Conservation (phyloP, 37 sponge, comb jelly and placozoan genomes). For the Spongilla lacustris region DNA sequence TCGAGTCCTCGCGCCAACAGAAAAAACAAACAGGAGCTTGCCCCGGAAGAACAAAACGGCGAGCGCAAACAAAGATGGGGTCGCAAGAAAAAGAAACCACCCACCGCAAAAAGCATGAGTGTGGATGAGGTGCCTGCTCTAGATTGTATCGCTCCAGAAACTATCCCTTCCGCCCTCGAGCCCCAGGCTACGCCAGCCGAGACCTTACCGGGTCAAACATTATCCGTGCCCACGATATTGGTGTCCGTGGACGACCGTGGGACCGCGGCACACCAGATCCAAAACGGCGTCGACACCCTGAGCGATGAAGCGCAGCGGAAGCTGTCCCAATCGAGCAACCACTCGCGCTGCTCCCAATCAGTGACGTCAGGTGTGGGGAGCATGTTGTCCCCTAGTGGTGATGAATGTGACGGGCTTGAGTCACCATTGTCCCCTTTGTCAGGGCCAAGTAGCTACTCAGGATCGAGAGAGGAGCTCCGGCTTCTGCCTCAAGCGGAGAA, state of each 20-base stretch:
- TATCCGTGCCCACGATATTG: conserved; percentile 40
- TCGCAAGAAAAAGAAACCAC: conserved; percentile 31
- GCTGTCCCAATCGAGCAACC: conserved; percentile 49
- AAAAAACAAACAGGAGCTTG: not conserved
- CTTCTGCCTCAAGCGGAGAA: not conserved
- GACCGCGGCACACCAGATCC: not conserved
- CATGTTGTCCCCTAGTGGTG: conserved; percentile 55
- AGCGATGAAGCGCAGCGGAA: conserved; percentile 21
- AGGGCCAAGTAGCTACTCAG: conserved; percentile 54
- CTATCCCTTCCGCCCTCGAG: not conserved
- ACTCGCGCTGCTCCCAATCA: conserved; percentile 13
- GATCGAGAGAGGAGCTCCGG: conserved; percentile 1
- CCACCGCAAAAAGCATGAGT: not conserved
- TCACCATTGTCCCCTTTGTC: conserved; percentile 68
- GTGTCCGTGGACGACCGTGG: conserved; percentile 33
- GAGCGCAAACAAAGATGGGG: not conserved
- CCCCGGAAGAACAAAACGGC: not conserved
- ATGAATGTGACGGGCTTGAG: conserved; percentile 52
- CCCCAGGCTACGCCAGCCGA: conserved; percentile 39
- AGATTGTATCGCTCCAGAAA: not conserved
- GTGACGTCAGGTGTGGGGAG: conserved; percentile 60
- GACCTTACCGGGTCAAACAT: conserved; percentile 39
- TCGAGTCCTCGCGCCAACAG: conserved; percentile 13
- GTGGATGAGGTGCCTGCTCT: not conserved
- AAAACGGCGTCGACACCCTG: not conserved